Percentiles rank a stretch among this genome's conserved stretches.
These are phyloP conservation scores for Apus apus DNA, from an alignment of 2,113 vertebrate genomes.

Conservation along the genomic window DNA sequence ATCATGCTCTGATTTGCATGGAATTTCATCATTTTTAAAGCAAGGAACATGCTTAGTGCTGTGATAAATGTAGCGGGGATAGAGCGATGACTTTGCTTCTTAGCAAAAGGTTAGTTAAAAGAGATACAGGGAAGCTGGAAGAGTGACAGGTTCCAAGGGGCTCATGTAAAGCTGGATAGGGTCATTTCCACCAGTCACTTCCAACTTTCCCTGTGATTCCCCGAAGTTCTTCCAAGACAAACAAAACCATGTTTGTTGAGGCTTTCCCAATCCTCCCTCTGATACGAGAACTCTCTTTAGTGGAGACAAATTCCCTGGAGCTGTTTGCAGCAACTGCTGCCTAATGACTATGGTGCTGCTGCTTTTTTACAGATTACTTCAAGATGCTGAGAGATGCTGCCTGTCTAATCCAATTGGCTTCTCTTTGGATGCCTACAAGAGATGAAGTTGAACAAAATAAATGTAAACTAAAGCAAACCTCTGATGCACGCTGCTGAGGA, in stretches of 20 bases:
- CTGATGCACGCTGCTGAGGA: not conserved
- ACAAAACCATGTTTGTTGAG: not conserved
- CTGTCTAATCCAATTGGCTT: not conserved
- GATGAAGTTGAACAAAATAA: not conserved
- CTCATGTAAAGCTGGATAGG: not conserved
- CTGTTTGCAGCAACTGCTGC: not conserved
- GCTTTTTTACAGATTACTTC: not conserved
- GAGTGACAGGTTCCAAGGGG: not conserved
- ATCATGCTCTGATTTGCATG: not conserved
- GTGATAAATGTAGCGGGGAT: not conserved
- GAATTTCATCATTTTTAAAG: not conserved
- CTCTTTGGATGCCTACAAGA: not conserved
- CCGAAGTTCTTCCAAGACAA: not conserved
- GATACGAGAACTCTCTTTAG: not conserved
- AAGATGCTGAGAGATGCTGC: not conserved
- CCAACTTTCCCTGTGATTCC: not conserved
- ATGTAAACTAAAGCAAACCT: not conserved
- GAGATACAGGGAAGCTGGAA: not conserved
- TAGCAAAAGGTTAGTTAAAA: not conserved
- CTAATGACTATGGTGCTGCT: not conserved
- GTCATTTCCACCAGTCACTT: not conserved
- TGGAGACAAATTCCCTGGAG: not conserved
- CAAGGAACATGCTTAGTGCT: not conserved
- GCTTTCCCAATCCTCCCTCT: slow-evolving; percentile 12
- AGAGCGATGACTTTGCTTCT: not conserved